Evolutionary conservation across 2,797 vertebrate genomes (phyloP).

Genomic region (Astyanax mexicanus): DNA sequence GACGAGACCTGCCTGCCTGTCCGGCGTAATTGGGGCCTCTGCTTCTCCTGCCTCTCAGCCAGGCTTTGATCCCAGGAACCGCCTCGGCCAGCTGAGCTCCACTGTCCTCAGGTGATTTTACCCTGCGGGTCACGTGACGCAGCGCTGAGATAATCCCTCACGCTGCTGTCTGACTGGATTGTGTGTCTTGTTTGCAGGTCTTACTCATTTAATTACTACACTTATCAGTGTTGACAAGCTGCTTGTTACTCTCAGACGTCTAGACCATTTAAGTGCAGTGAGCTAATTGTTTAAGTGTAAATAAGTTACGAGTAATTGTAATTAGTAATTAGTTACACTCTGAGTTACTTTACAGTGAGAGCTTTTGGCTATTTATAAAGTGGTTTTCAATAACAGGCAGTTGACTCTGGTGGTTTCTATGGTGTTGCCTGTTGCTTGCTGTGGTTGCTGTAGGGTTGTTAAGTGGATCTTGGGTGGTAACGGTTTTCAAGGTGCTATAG

Average conservation of each 20-base stretch:
- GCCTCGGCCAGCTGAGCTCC: conserved; percentile 59
- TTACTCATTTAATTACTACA: neutral
- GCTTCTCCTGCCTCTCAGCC: conserved; percentile 31
- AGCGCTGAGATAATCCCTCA: conserved; percentile 52
- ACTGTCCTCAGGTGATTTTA: conserved; percentile 60
- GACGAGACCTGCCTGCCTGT: conserved; percentile 30
- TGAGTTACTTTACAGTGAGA: too few species aligned
- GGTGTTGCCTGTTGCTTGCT: too few species aligned
- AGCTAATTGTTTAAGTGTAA: neutral
- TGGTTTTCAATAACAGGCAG: too few species aligned
- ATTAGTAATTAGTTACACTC: too few species aligned
- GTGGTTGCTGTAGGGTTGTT: too few species aligned
- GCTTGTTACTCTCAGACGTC: too few species aligned
- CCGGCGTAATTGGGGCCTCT: conserved; percentile 40
- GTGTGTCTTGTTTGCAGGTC: neutral
- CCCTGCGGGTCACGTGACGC: conserved; percentile 44
- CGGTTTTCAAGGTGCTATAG: too few species aligned
- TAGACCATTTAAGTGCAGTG: neutral
- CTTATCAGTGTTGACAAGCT: neutral
- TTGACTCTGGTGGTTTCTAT: too few species aligned
- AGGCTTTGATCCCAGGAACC: conserved; percentile 60
- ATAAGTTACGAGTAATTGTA: too few species aligned
- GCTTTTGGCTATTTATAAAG: too few species aligned
- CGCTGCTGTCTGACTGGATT: neutral
- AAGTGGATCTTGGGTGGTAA: too few species aligned